phyloP scores from a whole-genome alignment of 2,797 vertebrate species.

The Melanotaenia pygmaea region DNA sequence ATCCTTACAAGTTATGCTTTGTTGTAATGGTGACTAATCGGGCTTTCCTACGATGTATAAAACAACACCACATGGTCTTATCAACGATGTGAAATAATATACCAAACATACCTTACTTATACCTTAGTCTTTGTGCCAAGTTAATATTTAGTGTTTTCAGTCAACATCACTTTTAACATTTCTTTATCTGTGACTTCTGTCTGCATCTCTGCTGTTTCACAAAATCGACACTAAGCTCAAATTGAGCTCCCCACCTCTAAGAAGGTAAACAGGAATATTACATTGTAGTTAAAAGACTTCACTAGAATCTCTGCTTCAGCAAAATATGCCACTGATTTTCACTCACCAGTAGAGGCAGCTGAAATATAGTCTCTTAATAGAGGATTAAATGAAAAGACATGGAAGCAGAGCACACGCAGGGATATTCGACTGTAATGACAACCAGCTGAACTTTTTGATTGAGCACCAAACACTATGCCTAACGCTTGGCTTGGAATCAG shows the following conservation, averaged over 20 bases:
- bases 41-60: no score
- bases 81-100: no score
- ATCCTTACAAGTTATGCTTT: no score
- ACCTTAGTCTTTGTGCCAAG: no score
- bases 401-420: conserved; percentile 34
- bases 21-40: no score
- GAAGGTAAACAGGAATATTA: conserved; percentile 12
- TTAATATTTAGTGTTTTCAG: no score
- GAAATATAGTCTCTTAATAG: conserved; percentile 54
- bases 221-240: conserved; percentile 1
- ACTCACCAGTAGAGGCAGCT: conserved; percentile 47
- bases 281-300: conserved; percentile 50
- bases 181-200: neutral
- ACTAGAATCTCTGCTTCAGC: conserved; percentile 43
- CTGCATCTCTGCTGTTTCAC: neutral
- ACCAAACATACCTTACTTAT: no score
- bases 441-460: conserved; percentile 67
- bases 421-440: conserved; percentile 59
- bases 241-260: conserved; percentile 10
- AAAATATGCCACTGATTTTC: conserved; percentile 61
- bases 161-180: neutral
- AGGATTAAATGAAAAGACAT: conserved; percentile 52
- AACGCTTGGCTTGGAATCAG: conserved; percentile 42
- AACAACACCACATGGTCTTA: no score
- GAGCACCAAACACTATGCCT: conserved; percentile 50